A percentile compares a stretch with the other conserved stretches of the same genome.
These are phyloP conservation scores for Peromyscus californicus DNA, from an alignment of 2,113 vertebrate genomes.

Conservation along the genomic window DNA sequence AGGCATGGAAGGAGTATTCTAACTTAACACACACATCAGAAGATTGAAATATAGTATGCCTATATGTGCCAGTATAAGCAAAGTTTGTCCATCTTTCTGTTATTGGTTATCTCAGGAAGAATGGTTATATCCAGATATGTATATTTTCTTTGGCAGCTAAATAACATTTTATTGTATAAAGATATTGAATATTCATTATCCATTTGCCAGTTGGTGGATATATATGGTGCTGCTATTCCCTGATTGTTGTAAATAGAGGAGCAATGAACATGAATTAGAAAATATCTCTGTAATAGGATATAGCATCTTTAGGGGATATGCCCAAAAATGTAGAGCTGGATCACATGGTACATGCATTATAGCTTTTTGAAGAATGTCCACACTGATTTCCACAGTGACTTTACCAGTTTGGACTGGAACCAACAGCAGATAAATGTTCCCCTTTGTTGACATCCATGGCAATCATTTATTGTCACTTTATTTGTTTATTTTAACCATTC, in stretches of 20 bases:
- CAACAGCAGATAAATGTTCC: not conserved
- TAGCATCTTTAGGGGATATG: too few species aligned
- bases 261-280: not conserved
- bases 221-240: not conserved
- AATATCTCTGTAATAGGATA: not conserved
- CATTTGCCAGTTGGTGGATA: not conserved
- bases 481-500: not conserved
- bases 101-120: not conserved
- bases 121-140: not conserved
- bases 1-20: not conserved
- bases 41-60: not conserved
- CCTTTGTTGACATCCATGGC: not conserved
- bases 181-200: not conserved
- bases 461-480: not conserved
- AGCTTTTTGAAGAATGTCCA: not conserved
- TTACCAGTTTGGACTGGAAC: not conserved
- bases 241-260: not conserved
- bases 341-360: not conserved
- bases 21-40: not conserved
- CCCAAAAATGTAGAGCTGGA: too few species aligned
- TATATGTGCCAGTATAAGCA: not conserved
- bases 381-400: not conserved
- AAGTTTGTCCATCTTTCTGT: not conserved
- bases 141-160: not conserved
- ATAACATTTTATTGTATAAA: not conserved